Evolutionary conservation across 1,140 invertebrate genomes (phyloP).

Genomic region (Mamestra configurata): DNA sequence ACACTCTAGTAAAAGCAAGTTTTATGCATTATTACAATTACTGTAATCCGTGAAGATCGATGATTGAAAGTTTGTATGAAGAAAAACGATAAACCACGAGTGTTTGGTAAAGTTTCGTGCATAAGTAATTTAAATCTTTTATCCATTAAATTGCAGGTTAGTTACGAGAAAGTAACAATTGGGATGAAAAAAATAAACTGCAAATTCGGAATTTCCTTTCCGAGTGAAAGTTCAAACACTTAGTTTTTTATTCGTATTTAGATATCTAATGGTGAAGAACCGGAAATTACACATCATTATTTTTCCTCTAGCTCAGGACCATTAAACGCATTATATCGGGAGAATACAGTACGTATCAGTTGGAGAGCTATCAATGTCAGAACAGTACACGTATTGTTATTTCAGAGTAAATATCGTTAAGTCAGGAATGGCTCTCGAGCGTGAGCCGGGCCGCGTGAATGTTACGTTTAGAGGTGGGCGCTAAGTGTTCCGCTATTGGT

Average conservation of each 20-base stretch:
- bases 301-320: constrained; percentile 42
- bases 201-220: constrained; percentile 70
- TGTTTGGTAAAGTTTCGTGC: constrained; percentile 76
- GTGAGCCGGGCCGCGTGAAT: constrained; percentile 65
- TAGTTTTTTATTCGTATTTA: constrained; percentile 56
- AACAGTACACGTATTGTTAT: constrained; percentile 67
- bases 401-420: constrained; percentile 77
- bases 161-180: constrained; percentile 80
- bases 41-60: constrained; percentile 76
- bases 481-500: constrained; percentile 73
- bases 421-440: constrained; percentile 66
- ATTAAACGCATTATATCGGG: constrained; percentile 55
- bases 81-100: constrained; percentile 74
- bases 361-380: constrained; percentile 66
- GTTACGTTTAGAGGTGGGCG: constrained; percentile 68
- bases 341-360: constrained; percentile 48
- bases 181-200: constrained; percentile 75
- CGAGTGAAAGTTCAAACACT: constrained; percentile 74
- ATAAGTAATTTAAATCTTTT: constrained; percentile 65
- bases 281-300: constrained; percentile 58
- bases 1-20: constrained; percentile 71
- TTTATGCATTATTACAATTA: constrained; percentile 81
- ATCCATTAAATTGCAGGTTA: constrained; percentile 84
- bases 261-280: constrained; percentile 18
- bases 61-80: constrained; percentile 62